A percentile compares a stretch with the other conserved stretches of the same genome.
These are phyloP conservation scores for Wasmannia auropunctata DNA, from an alignment of 1,140 invertebrate species.

Conservation along the genomic window DNA sequence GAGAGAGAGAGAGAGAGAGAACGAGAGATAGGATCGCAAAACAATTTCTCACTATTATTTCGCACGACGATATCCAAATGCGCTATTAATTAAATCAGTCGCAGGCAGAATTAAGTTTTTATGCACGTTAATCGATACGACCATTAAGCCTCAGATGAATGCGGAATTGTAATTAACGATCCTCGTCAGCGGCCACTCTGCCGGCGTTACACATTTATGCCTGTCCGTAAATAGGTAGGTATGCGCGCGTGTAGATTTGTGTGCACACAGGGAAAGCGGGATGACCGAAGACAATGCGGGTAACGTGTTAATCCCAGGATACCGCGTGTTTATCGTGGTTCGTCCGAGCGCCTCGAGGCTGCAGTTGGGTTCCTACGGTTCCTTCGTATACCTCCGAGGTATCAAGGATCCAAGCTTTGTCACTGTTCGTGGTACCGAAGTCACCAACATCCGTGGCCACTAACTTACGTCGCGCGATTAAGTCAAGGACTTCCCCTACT, in stretches of 20 bases:
- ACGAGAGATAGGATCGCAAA: not conserved
- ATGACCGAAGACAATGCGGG: conserved; percentile 67
- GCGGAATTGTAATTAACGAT: conserved; percentile 31
- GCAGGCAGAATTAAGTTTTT: conserved; percentile 25
- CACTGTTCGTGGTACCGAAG: conserved; percentile 36
- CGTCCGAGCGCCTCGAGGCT: conserved; percentile 57
- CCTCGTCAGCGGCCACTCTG: conserved; percentile 6
- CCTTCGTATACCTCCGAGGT: not conserved
- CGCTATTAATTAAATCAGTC: conserved; percentile 10
- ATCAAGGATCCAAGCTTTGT: conserved; percentile 31
- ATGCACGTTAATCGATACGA: not conserved
- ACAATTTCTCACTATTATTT: not conserved
- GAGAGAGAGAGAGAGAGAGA: not conserved
- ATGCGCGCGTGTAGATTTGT: too few relatives aligned
- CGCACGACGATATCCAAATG: not conserved
- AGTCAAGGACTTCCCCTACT: conserved; percentile 56
- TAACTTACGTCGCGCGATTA: conserved; percentile 69
- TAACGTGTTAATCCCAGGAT: conserved; percentile 70
- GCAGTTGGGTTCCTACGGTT: conserved; percentile 32
- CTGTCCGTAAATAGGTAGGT: not conserved
- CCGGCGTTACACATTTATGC: conserved; percentile 28
- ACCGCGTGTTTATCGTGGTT: conserved; percentile 67
- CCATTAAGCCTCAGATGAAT: conserved; percentile 36
- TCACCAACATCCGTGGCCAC: conserved; percentile 58
- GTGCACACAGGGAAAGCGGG: not conserved